phyloP scores from a whole-genome alignment of 2,888 invertebrate genomes.

The Pterostichus niger region DNA sequence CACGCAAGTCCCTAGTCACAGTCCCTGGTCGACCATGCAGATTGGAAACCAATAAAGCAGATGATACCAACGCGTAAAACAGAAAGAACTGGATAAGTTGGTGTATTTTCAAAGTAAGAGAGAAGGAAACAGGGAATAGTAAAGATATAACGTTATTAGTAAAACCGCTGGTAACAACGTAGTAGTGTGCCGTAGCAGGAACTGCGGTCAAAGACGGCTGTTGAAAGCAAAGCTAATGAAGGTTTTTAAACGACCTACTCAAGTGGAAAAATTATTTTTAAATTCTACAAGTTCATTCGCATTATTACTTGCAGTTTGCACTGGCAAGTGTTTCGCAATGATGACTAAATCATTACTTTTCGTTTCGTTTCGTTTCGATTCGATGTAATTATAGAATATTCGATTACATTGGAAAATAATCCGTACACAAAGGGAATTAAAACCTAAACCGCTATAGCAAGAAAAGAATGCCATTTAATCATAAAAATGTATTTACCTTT shows the following conservation, averaged over 20 bases:
- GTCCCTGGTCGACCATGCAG: conserved; percentile 63
- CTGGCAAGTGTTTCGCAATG: conserved; percentile 10
- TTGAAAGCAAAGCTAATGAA: conserved; percentile 34
- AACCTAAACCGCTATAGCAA: conserved; percentile 2
- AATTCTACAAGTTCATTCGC: conserved; percentile 49
- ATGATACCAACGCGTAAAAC: conserved; percentile 67
- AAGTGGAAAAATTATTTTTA: conserved; percentile 40
- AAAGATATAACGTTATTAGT: neutral
- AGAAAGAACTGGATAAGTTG: conserved; percentile 5
- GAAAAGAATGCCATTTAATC: conserved; percentile 31
- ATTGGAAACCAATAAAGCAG: conserved; percentile 70
- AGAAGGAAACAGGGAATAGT: neutral
- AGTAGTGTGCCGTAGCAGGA: neutral
- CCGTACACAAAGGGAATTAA: conserved; percentile 34
- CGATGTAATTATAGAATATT: conserved; percentile 45
- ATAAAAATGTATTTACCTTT: conserved; percentile 14
- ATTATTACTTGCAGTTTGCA: conserved; percentile 22
- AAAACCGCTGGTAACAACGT: conserved; percentile 6
- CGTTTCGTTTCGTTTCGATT: neutral
- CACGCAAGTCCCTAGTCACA: neutral
- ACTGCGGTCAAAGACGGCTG: neutral
- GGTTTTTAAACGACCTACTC: conserved; percentile 47
- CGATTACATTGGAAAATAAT: conserved; percentile 26
- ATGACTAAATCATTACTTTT: conserved; percentile 47
- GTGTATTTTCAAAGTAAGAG: neutral